Evolutionary conservation across 2,797 vertebrate genomes (phyloP), one percentile per base, ranked within the genome.

Genomic region (Gallirallus australis): DNA sequence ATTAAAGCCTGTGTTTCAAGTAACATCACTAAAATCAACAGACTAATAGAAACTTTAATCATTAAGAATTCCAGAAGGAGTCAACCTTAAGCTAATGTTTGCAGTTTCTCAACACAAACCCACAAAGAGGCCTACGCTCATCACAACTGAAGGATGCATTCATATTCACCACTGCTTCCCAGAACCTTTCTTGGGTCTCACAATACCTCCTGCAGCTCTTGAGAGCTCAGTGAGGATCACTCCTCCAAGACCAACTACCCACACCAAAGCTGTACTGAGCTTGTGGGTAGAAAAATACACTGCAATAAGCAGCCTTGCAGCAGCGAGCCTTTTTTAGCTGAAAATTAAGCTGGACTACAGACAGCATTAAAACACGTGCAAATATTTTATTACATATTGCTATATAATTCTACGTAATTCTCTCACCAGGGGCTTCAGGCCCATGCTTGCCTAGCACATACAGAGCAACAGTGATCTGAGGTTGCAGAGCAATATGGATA

Each of bases 401-500:
- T 71, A 6, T 65, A 50, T 24, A 75, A 54, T 86, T 83, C 56
- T 71, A 35, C 0, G 0, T 75, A 27, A 25, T 39, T 66, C 18
- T 88, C 47, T 84, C 70, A 72, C 47, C 66, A 45, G 35, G 33
- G 39, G 10, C 72, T 89, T 50, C 24, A 65, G 54, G 54, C 15
- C 25, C 48, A 14, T 66, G 42, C 63, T 90, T 77, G 50, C 54
- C 63, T 84, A 60, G 60, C 60, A 77, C 28, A 9, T 27, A 60
- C 31, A 66, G 39, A 95, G 70, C 52, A 83, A 72, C 28, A 83
- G 69, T 28, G 57, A 86, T 73, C 57, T 78, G 80, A 91, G 13
- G 66, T 72, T 93, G 63, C 91, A 86, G 31, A 95, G 66, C 42
- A 95, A 57, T 87, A 72, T 56, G 77, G 54, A 88, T 86, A 82